These are phyloP conservation scores for Mylabris sibirica DNA, from an alignment of 2,888 invertebrate species.

Conservation along the genomic window DNA sequence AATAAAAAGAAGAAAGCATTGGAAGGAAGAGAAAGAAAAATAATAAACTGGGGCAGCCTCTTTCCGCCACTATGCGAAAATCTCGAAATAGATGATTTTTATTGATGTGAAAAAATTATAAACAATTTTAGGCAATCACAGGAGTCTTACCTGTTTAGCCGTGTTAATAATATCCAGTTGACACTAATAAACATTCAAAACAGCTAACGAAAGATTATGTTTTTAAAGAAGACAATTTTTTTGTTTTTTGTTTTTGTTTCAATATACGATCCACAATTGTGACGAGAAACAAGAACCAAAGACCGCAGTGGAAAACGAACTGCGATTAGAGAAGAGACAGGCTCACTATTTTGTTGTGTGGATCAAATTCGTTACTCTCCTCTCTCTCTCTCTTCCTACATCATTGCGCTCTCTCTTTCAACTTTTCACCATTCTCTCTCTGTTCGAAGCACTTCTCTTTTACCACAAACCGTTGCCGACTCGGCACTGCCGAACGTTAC, in stretches of 20 bases:
- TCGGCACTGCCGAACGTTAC: conserved; percentile 46
- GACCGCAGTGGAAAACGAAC: conserved; percentile 61
- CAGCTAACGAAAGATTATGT: conserved; percentile 48
- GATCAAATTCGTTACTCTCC: conserved; percentile 60
- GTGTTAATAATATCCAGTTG: conserved; percentile 48
- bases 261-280: conserved; percentile 41
- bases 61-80: conserved; percentile 20
- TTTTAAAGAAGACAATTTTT: conserved; percentile 21
- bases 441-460: conserved; percentile 60
- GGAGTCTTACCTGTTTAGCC: conserved; percentile 60
- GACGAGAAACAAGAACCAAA: conserved; percentile 55
- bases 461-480: conserved; percentile 44
- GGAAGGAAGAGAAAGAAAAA: not conserved
- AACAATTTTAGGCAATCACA: conserved; percentile 50
- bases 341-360: conserved; percentile 64
- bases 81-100: conserved; percentile 16
- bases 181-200: conserved; percentile 58
- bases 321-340: conserved; percentile 62
- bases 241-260: too few species aligned
- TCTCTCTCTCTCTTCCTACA: conserved; percentile 60
- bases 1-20: not conserved
- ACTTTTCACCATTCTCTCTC: conserved; percentile 63
- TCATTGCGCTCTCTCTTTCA: conserved; percentile 62
- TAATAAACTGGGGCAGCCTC: conserved; percentile 27
- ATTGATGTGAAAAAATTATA: conserved; percentile 4